Conservation (phyloP, 1,140 invertebrate species). For the Listronotus oregonensis region DNA sequence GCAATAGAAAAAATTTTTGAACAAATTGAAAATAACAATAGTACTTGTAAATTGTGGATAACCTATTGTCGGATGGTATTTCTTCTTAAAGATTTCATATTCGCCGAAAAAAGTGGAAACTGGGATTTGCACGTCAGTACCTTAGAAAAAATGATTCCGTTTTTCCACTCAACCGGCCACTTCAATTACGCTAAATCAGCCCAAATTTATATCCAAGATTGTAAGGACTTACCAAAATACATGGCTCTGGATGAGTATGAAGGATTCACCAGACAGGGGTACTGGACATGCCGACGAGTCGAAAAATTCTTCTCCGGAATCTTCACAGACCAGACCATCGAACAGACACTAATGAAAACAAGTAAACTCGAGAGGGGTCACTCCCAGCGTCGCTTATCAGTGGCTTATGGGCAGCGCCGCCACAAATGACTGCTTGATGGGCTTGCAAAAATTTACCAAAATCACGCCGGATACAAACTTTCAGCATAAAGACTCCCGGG, state of each 20-base stretch:
- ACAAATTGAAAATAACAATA: slow-evolving; percentile 26
- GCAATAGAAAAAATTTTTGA: slow-evolving; percentile 31
- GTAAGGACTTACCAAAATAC: slow-evolving; percentile 38
- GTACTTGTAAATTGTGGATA: too few relatives aligned
- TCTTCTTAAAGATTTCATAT: slow-evolving; percentile 52
- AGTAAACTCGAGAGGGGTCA: slow-evolving; percentile 43
- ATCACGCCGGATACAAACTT: too few relatives aligned
- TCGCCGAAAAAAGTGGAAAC: slow-evolving; percentile 47
- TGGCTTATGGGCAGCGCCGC: too few relatives aligned
- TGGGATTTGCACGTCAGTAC: slow-evolving; percentile 49
- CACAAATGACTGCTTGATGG: too few relatives aligned
- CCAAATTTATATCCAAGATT: slow-evolving; percentile 47
- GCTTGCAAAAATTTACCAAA: too few relatives aligned
- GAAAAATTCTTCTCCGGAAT: slow-evolving; percentile 56
- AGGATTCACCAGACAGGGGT: slow-evolving; percentile 32
- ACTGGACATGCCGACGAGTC: slow-evolving; percentile 50
- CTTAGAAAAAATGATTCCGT: slow-evolving; percentile 53
- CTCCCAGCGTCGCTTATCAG: too few relatives aligned
- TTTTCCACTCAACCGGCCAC: slow-evolving; percentile 53
- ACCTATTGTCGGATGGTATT: slow-evolving; percentile 39
- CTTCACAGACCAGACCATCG: slow-evolving; percentile 56
- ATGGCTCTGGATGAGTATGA: slow-evolving; percentile 15
- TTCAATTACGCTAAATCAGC: slow-evolving; percentile 50
- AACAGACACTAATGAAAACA: slow-evolving; percentile 53
- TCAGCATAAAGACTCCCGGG: too few relatives aligned